Evolutionary conservation across 1,140 invertebrate genomes (phyloP).

Genomic region (Tetragonula clypearis): DNA sequence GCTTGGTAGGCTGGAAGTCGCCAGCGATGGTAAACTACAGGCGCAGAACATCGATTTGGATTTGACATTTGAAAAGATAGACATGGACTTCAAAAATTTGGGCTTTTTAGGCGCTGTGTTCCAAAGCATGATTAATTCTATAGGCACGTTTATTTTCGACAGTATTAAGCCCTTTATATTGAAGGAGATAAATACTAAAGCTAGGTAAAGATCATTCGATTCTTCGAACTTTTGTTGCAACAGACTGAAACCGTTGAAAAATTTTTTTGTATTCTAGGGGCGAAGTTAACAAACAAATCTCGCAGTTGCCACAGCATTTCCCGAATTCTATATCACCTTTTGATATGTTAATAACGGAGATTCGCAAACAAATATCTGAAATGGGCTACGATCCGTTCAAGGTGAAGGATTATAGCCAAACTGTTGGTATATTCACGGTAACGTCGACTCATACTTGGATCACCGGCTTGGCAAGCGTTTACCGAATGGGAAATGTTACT

Average conservation of each 20-base stretch:
- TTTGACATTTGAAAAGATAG: slow-evolving; percentile 88
- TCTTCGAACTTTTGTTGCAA: not conserved
- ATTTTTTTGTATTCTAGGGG: slow-evolving; percentile 69
- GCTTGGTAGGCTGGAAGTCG: slow-evolving; percentile 86
- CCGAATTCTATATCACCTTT: slow-evolving; percentile 93
- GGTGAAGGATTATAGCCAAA: slow-evolving; percentile 87
- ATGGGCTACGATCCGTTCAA: slow-evolving; percentile 89
- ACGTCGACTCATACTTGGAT: slow-evolving; percentile 88
- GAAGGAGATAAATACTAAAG: slow-evolving; percentile 87
- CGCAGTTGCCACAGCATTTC: slow-evolving; percentile 86
- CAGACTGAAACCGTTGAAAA: not conserved
- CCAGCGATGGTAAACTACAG: slow-evolving; percentile 87
- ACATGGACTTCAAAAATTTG: slow-evolving; percentile 91
- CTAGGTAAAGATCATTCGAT: slow-evolving; percentile 73
- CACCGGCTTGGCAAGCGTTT: slow-evolving; percentile 90
- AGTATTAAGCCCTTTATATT: slow-evolving; percentile 92
- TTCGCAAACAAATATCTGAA: slow-evolving; percentile 86
- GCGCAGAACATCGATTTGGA: slow-evolving; percentile 91
- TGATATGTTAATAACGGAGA: slow-evolving; percentile 90
- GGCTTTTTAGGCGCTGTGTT: slow-evolving; percentile 89
- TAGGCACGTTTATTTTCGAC: slow-evolving; percentile 91
- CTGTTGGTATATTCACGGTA: slow-evolving; percentile 86
- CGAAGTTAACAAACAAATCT: slow-evolving; percentile 82
- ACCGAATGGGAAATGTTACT: slow-evolving; percentile 90
- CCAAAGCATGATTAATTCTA: slow-evolving; percentile 89